phyloP scores from a whole-genome alignment of 2,113 vertebrate genomes.

The Platysteira castanea region DNA sequence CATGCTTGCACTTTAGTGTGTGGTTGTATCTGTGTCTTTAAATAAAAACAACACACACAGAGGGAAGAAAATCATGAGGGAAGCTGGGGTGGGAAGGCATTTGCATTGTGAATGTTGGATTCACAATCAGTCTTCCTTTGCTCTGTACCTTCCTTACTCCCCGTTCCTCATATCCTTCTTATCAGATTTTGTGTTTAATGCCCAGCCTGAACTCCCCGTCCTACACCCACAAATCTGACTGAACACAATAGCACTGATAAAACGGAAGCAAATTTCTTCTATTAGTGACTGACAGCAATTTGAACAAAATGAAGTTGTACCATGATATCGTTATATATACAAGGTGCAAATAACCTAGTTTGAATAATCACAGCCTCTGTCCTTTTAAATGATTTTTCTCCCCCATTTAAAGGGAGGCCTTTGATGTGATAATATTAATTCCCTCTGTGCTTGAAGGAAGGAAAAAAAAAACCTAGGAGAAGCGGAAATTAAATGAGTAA shows the following conservation, averaged over 20 bases:
- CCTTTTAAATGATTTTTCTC: slow-evolving; percentile 95
- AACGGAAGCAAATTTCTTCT: slow-evolving; percentile 91
- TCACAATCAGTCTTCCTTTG: slow-evolving; percentile 71
- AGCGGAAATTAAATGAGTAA: slow-evolving; percentile 96
- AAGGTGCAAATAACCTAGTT: slow-evolving; percentile 91
- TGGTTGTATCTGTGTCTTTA: not conserved
- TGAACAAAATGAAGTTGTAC: slow-evolving; percentile 96
- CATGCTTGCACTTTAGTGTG: not conserved
- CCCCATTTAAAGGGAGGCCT: slow-evolving; percentile 88
- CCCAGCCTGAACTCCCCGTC: slow-evolving; percentile 65
- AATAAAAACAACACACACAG: not conserved
- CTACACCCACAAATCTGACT: slow-evolving; percentile 64
- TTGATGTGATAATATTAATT: slow-evolving; percentile 98
- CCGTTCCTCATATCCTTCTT: slow-evolving; percentile 81
- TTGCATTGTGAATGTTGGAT: slow-evolving; percentile 72
- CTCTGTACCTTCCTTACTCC: slow-evolving; percentile 73
- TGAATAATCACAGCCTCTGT: slow-evolving; percentile 94
- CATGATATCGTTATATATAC: slow-evolving; percentile 82
- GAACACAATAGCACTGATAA: slow-evolving; percentile 88
- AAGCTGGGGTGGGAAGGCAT: slow-evolving; percentile 20
- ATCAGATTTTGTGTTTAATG: slow-evolving; percentile 86
- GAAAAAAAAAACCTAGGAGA: slow-evolving; percentile 74
- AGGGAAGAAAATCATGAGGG: not conserved
- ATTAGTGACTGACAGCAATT: slow-evolving; percentile 93
- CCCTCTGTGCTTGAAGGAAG: slow-evolving; percentile 79